Conservation (phyloP, 2,888 invertebrate genomes). For the Luperina nickerlii region DNA sequence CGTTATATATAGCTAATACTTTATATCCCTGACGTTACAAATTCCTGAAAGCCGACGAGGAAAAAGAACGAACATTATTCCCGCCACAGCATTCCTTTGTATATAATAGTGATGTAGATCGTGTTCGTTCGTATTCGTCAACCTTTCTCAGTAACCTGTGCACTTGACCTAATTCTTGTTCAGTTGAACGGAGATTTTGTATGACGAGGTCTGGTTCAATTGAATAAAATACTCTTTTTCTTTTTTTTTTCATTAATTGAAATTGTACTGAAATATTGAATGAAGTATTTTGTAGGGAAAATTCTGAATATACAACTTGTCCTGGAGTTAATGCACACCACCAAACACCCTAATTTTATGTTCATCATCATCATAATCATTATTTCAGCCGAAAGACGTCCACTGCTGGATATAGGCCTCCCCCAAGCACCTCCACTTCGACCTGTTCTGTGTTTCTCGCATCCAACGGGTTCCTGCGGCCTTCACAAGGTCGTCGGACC, state of each 20-base stretch:
- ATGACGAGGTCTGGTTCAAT: conserved; percentile 27
- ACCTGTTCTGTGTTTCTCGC: no score
- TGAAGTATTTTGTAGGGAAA: not conserved
- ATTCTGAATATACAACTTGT: not conserved
- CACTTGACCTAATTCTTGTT: conserved; percentile 53
- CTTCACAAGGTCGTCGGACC: no score
- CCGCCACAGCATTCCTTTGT: conserved; percentile 15
- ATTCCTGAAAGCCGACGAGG: conserved; percentile 45
- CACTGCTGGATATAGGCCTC: no score
- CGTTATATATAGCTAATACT: conserved; percentile 7
- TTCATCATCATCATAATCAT: no score
- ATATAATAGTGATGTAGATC: conserved; percentile 20
- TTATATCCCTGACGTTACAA: conserved; percentile 29
- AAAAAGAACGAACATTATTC: conserved; percentile 27
- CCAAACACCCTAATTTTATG: no score
- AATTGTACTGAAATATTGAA: not conserved
- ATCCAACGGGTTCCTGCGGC: no score
- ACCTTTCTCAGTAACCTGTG: conserved; percentile 56
- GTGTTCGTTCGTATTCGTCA: conserved; percentile 43
- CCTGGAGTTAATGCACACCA: no score
- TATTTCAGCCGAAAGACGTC: no score
- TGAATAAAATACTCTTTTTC: no score
- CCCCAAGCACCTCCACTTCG: no score
- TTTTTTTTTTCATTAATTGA: not conserved
- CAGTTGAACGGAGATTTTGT: conserved; percentile 36